phyloP scores from a whole-genome alignment of 2,888 invertebrate genomes.

The Dexiosoma caninum region DNA sequence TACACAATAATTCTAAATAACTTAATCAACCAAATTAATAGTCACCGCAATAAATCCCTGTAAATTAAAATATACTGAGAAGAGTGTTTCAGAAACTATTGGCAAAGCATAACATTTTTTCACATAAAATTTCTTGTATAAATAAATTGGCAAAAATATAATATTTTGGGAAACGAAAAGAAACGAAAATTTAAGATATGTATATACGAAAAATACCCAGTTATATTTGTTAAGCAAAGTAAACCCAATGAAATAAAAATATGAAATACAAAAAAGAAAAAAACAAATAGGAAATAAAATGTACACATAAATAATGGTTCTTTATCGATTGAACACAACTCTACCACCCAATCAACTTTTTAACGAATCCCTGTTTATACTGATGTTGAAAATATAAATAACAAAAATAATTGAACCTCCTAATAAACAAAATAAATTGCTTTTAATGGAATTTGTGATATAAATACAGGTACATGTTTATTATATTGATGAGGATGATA shows the following conservation, averaged over 20 bases:
- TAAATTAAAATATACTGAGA: background rate
- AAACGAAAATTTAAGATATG: background rate
- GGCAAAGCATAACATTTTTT: slow-evolving; percentile 44
- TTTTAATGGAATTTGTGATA: slow-evolving; percentile 29
- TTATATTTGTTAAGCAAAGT: background rate
- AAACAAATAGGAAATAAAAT: background rate
- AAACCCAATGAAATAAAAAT: background rate
- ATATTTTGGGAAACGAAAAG: slow-evolving; percentile 4
- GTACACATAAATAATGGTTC: slow-evolving; percentile 12
- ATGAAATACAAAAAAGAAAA: background rate
- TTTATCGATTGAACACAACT: background rate
- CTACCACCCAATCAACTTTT: background rate
- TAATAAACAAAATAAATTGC: background rate
- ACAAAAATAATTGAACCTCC: background rate
- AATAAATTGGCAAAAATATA: slow-evolving; percentile 4
- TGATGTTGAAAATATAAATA: slow-evolving; percentile 14
- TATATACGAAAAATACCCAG: slow-evolving; percentile 4
- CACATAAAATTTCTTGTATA: slow-evolving; percentile 4
- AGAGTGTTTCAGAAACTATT: background rate
- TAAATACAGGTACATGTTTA: slow-evolving; percentile 36
- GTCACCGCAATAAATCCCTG: background rate
- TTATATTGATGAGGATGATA: background rate
- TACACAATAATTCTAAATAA: slow-evolving; percentile 1
- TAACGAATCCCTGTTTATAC: slow-evolving; percentile 15
- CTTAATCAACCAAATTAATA: background rate